phyloP scores from a whole-genome alignment of 1,140 invertebrate genomes.

The Drosophila tani region DNA sequence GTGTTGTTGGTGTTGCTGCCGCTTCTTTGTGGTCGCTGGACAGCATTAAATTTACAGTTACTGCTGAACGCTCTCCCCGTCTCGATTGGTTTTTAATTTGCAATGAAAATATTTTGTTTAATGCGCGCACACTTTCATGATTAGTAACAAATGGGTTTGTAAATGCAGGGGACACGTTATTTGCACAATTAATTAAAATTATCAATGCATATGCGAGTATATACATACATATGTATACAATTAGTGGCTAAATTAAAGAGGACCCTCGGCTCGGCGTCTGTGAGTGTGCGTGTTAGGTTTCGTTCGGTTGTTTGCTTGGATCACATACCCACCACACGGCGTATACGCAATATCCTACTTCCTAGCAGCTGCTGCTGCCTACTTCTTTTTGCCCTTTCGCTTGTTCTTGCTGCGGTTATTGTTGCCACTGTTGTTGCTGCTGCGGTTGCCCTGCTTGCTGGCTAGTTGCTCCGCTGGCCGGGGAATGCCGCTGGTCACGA shows the following conservation, averaged over 20 bases:
- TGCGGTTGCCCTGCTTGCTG: conserved; percentile 52
- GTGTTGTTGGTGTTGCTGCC: conserved; percentile 30
- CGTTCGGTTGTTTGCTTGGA: conserved; percentile 12
- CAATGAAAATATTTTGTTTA: conserved; percentile 46
- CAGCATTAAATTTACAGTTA: conserved; percentile 44
- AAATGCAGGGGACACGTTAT: conserved; percentile 74
- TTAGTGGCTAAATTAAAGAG: conserved; percentile 40
- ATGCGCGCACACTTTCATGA: conserved; percentile 38
- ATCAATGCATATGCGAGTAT: conserved; percentile 55
- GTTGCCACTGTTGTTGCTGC: conserved; percentile 15
- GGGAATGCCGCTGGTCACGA: conserved; percentile 80
- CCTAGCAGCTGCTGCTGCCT: conserved; percentile 20
- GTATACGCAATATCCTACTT: conserved; percentile 55
- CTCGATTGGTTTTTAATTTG: conserved; percentile 40
- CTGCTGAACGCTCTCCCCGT: conserved; percentile 20
- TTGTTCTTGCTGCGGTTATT: conserved; percentile 73
- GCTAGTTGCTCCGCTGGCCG: conserved; percentile 30
- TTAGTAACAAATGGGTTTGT: conserved; percentile 80
- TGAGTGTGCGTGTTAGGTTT: conserved; percentile 24
- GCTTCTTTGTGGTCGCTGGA: conserved; percentile 46
- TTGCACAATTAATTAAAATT: conserved; percentile 78
- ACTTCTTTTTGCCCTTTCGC: conserved; percentile 76
- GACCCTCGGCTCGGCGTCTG: conserved; percentile 36
- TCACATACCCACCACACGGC: conserved; percentile 65
- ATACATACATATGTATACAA: conserved; percentile 41